Percentiles rank a stretch among this genome's conserved stretches.
Evolutionary conservation across 2,888 invertebrate species (phyloP).

Genomic region (Axea sp.): DNA sequence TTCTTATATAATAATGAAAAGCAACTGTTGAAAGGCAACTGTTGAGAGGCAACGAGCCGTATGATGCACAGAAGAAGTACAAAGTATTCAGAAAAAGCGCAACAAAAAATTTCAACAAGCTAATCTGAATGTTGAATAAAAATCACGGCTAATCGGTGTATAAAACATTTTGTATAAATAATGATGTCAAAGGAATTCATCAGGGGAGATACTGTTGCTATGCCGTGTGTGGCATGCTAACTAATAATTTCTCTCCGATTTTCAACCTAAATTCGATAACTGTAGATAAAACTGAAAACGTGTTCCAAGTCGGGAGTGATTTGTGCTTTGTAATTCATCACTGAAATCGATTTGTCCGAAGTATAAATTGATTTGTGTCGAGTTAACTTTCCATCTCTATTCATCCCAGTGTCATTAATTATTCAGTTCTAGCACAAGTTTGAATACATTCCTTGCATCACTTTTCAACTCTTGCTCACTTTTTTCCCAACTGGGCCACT

Average conservation of each 20-base stretch:
- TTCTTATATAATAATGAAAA: slow-evolving; percentile 8
- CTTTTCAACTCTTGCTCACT: slow-evolving; percentile 32
- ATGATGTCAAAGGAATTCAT: neutral
- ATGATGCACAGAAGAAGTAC: slow-evolving; percentile 3
- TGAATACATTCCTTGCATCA: slow-evolving; percentile 40
- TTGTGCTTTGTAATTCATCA: too few relatives aligned
- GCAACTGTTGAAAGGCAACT: too few relatives aligned
- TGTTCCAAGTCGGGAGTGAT: too few relatives aligned
- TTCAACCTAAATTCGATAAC: too few relatives aligned
- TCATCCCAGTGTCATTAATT: slow-evolving; percentile 27
- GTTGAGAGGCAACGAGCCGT: slow-evolving; percentile 23
- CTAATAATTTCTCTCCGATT: neutral
- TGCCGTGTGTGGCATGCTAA: neutral
- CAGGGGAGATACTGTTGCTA: slow-evolving; percentile 38
- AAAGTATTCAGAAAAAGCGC: neutral
- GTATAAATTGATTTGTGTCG: too few relatives aligned
- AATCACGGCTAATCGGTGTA: slow-evolving; percentile 9
- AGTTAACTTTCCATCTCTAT: slow-evolving; percentile 5
- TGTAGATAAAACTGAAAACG: too few relatives aligned
- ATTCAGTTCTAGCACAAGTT: slow-evolving; percentile 48
- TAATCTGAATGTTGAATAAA: slow-evolving; percentile 19
- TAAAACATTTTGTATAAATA: slow-evolving; percentile 1
- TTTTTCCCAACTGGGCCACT: slow-evolving; percentile 40
- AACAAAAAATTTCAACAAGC: slow-evolving; percentile 3
- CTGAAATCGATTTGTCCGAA: too few relatives aligned